phyloP scores from a whole-genome alignment of 37 sponge, comb jelly and placozoan species.

The Aphrocallistes beatrix region DNA sequence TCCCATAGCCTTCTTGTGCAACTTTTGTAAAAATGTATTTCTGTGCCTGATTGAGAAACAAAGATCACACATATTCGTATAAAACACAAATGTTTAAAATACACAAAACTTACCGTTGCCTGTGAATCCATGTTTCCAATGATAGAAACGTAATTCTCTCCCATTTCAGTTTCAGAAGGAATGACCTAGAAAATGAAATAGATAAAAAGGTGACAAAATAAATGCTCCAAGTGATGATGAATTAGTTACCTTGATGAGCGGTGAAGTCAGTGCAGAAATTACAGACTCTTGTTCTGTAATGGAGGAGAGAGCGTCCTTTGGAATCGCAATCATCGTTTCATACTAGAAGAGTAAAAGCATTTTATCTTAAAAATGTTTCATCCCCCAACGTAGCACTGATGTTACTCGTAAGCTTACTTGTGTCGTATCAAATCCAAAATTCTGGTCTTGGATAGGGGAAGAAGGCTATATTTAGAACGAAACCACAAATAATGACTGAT shows the following conservation, averaged over 20 bases:
- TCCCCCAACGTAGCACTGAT: neutral
- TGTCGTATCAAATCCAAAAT: neutral
- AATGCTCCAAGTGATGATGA: too few relatives aligned
- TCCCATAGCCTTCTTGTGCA: neutral
- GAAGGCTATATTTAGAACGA: conserved; percentile 17
- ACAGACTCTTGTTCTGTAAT: neutral
- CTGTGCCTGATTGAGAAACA: neutral
- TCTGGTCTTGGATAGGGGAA: neutral
- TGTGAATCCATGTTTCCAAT: neutral
- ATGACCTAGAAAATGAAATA: neutral
- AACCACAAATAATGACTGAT: too few relatives aligned
- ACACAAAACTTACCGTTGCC: neutral
- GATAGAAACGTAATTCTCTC: neutral
- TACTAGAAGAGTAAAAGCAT: neutral
- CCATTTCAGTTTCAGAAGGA: neutral
- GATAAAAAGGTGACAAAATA: too few relatives aligned
- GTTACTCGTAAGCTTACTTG: neutral
- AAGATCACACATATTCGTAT: neutral
- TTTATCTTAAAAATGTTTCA: neutral
- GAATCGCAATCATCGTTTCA: neutral
- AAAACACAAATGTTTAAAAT: neutral
- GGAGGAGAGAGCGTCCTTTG: neutral
- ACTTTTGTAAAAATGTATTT: neutral
- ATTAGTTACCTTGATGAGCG: neutral
- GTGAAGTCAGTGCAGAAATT: neutral